Percentiles rank a stretch among this genome's conserved stretches.
phyloP scores from a whole-genome alignment of 1,140 invertebrate genomes.

The Oryzaephilus surinamensis region DNA sequence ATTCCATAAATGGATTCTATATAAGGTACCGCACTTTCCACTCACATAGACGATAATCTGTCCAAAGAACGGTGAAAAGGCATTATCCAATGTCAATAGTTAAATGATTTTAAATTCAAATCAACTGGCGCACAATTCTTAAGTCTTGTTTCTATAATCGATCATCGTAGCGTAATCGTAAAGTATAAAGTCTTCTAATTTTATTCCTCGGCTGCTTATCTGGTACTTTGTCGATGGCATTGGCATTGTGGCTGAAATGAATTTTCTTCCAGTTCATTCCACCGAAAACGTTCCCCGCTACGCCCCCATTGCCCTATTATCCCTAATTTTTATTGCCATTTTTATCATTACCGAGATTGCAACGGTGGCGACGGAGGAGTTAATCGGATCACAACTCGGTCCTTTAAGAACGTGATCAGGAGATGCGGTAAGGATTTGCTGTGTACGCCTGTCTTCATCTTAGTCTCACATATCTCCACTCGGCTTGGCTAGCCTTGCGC shows the following conservation, averaged over 20 bases:
- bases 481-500: conserved; percentile 10
- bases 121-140: no score
- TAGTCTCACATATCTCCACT: conserved; percentile 25
- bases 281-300: conserved; percentile 15
- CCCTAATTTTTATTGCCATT: conserved; percentile 37
- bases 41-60: conserved; percentile 25
- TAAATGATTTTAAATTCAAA: conserved; percentile 32
- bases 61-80: conserved; percentile 15
- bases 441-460: conserved; percentile 25
- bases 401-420: conserved; percentile 33
- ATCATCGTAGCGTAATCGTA: no score
- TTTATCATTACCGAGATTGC: conserved; percentile 36
- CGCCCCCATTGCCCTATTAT: conserved; percentile 25
- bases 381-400: conserved; percentile 34
- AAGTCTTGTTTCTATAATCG: conserved; percentile 27
- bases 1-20: conserved; percentile 24
- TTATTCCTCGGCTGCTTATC: conserved; percentile 21
- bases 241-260: no score
- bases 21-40: conserved; percentile 28
- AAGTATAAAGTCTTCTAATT: conserved; percentile 22
- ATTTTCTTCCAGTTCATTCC: conserved; percentile 9
- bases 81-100: conserved; percentile 30
- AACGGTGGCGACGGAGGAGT: conserved; percentile 27
- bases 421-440: conserved; percentile 29
- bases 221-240: conserved; percentile 3